Evolutionary conservation across 2,113 vertebrate genomes (phyloP), one percentile per base, ranked within the genome.

Genomic region (Cepphus grylle): DNA sequence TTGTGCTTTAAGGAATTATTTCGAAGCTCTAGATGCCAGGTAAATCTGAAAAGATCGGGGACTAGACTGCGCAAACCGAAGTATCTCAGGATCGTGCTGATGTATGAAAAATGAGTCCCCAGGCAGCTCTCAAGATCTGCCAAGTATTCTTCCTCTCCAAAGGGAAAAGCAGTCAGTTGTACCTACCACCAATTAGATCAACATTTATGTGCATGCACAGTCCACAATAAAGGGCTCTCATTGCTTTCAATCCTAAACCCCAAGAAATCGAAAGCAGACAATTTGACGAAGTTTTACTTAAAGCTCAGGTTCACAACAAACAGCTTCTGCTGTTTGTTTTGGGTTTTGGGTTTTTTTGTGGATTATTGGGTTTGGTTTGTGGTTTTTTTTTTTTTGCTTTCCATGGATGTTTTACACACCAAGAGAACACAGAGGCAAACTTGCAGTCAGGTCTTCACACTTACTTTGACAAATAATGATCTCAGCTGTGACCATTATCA

Each of bases 41-140:
- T 30, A 91, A 66, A 17, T 50, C 56, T 71, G 15, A 15, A 19
- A 69, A 73, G 53, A 81, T 14, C 1, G 1, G 11, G 32, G 63
- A 77, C 32, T 14, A 69, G 40, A 80, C 0, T 34, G 4, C 66
- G n/a, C 25, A 71, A 90, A 27, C 22, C 45, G 7, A 74, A 55
- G 15, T 30, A 70, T 18, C 36, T 66, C 36, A 45, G 14, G 27
- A 66, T 15, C 1, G 0, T 12, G 19, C 0, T 25, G 36, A 81
- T 11, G 2, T 27, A 52, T 16, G 22, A 79, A 82, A 87, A 93
- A 50, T 13, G 10, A 79, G 22, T 32, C 18, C 13, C 13, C 1
- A 2, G 65, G 34, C 20, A 93, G 49, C n/a, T 81, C 55, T 83
- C 25, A 88, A 53, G 6, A 55, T 50, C 38, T 71, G 42, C 22